These are phyloP conservation scores for Pocota personata DNA, from an alignment of 2,888 invertebrate genomes.

Conservation along the genomic window DNA sequence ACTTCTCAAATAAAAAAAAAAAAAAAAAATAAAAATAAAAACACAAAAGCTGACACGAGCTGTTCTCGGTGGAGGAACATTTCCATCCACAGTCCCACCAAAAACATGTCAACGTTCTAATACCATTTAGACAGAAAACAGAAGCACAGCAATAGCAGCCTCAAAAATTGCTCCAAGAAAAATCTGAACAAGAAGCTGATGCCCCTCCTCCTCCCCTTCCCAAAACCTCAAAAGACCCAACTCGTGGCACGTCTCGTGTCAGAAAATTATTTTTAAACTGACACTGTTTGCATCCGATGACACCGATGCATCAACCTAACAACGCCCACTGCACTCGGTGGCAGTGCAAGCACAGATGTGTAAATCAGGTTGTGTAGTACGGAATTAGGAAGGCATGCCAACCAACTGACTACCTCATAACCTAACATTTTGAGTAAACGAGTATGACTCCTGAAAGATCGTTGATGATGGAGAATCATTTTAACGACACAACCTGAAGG, in stretches of 20 bases:
- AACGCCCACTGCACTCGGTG: constrained; percentile 34
- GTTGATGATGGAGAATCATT: constrained; percentile 26
- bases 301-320: constrained; percentile 45
- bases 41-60: constrained; percentile 46
- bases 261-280: constrained; percentile 70
- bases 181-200: constrained; percentile 7
- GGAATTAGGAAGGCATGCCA: constrained; percentile 42
- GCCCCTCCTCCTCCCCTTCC: neutral
- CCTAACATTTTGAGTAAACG: constrained; percentile 20
- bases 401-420: neutral
- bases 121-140: constrained; percentile 59
- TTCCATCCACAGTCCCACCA: neutral
- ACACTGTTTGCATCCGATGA: constrained; percentile 59
- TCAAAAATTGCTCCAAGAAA: constrained; percentile 1
- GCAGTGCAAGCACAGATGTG: constrained; percentile 9
- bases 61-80: neutral
- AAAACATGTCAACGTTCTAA: constrained; percentile 62
- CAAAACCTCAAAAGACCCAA: neutral
- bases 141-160: constrained; percentile 6
- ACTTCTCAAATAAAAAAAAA: constrained; percentile 18
- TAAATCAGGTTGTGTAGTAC: constrained; percentile 57
- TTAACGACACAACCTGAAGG: constrained; percentile 59
- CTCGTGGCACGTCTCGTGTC: constrained; percentile 53
- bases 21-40: neutral
- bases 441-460: constrained; percentile 15